These are phyloP conservation scores for Mycteria americana DNA, from an alignment of 2,797 vertebrate genomes.

Conservation along the genomic window DNA sequence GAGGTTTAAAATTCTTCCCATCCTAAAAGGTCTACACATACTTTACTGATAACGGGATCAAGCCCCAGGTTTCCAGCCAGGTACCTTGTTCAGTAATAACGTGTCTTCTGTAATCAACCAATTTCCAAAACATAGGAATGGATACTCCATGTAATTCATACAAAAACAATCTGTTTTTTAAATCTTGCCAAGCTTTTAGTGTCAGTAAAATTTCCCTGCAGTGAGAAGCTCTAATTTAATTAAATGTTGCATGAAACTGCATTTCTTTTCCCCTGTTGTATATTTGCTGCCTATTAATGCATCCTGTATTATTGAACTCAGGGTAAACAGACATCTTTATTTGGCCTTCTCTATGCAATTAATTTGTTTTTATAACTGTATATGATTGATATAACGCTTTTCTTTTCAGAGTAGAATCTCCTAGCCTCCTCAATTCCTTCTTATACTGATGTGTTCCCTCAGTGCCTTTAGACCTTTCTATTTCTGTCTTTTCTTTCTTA, in stretches of 20 bases:
- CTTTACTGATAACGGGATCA: neutral
- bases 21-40: neutral
- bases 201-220: neutral
- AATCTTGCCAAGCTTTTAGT: neutral
- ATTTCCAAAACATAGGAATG: neutral
- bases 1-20: neutral
- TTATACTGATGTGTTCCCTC: neutral
- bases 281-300: conserved; percentile 6
- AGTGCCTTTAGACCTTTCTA: neutral
- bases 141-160: neutral
- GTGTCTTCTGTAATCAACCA: neutral
- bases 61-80: neutral
- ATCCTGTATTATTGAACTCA: neutral
- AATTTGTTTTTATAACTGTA: neutral
- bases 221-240: conserved; percentile 15
- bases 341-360: neutral
- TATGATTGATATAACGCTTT: neutral
- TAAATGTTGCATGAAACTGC: conserved; percentile 21
- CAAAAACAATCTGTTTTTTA: neutral
- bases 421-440: neutral
- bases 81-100: neutral
- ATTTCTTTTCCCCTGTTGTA: neutral
- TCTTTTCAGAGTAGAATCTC: neutral
- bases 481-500: neutral
- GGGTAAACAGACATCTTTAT: neutral